A percentile compares a stretch with the other conserved stretches of the same genome.
Evolutionary conservation across 2,797 vertebrate species (phyloP).

Genomic region (Chelidonichthys spinosus): DNA sequence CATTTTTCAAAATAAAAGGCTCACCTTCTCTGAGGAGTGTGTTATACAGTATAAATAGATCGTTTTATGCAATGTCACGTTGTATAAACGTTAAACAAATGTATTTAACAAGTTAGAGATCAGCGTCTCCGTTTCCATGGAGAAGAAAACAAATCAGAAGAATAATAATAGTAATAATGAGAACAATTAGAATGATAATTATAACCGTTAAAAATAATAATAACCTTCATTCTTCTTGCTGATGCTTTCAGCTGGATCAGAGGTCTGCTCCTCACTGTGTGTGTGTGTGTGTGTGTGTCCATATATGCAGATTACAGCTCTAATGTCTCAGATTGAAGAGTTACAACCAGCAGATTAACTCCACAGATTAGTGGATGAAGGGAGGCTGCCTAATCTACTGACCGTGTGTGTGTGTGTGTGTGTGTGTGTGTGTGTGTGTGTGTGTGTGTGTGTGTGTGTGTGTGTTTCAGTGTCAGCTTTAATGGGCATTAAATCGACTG

Average conservation of each 20-base stretch:
- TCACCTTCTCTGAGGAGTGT: too few species aligned
- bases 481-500: conserved; percentile 57
- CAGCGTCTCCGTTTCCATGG: too few species aligned
- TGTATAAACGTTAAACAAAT: too few species aligned
- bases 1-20: too few species aligned
- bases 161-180: too few species aligned
- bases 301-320: conserved; percentile 60
- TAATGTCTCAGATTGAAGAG: conserved; percentile 62
- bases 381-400: conserved; percentile 55
- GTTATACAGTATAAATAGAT: too few species aligned
- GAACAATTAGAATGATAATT: too few species aligned
- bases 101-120: too few species aligned
- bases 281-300: conserved; percentile 1
- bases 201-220: too few species aligned
- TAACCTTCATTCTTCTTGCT: not conserved
- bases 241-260: not conserved
- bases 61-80: too few species aligned
- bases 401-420: conserved; percentile 33
- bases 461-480: conserved; percentile 47
- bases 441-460: conserved; percentile 27
- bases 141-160: too few species aligned
- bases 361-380: conserved; percentile 67
- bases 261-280: too few species aligned
- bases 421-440: conserved; percentile 25
- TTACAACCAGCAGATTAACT: conserved; percentile 71